Evolutionary conservation across 2,113 vertebrate species (phyloP).

Genomic region (Caretta caretta): DNA sequence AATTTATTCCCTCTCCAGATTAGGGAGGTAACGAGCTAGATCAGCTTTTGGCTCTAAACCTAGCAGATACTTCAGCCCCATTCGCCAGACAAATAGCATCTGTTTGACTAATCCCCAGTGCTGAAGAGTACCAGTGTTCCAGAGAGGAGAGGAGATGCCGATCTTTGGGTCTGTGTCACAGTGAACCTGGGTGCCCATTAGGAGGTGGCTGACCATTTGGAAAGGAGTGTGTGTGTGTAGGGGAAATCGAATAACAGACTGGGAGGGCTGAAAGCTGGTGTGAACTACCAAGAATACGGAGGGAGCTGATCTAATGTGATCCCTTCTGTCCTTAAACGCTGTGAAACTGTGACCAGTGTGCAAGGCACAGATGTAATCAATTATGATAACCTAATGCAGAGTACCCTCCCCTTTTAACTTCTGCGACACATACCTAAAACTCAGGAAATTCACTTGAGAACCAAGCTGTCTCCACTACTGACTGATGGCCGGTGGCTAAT

Average conservation of each 20-base stretch:
- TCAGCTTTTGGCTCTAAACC: not conserved
- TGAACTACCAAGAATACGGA: not conserved
- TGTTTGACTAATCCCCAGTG: not conserved
- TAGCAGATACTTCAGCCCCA: fast-evolving
- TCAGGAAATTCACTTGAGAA: too few species aligned
- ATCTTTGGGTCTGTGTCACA: not conserved
- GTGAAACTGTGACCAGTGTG: not conserved
- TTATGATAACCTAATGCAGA: not conserved
- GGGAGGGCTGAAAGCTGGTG: too few species aligned
- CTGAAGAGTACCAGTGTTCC: not conserved
- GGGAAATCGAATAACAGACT: not conserved
- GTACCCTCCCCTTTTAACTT: too few species aligned
- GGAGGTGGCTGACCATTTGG: not conserved
- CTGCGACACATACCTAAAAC: too few species aligned
- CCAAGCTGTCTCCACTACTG: too few species aligned
- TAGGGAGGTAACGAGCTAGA: not conserved
- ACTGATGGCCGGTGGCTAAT: too few species aligned
- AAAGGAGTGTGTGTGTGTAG: not conserved
- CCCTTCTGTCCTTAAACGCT: not conserved
- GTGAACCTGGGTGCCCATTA: not conserved
- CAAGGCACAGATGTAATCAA: not conserved
- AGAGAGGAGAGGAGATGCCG: fast-evolving
- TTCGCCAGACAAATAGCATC: not conserved
- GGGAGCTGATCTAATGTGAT: not conserved
- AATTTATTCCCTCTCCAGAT: not conserved